These are phyloP conservation scores for Pheucticus melanocephalus DNA, from an alignment of 2,113 vertebrate genomes.

Conservation along the genomic window DNA sequence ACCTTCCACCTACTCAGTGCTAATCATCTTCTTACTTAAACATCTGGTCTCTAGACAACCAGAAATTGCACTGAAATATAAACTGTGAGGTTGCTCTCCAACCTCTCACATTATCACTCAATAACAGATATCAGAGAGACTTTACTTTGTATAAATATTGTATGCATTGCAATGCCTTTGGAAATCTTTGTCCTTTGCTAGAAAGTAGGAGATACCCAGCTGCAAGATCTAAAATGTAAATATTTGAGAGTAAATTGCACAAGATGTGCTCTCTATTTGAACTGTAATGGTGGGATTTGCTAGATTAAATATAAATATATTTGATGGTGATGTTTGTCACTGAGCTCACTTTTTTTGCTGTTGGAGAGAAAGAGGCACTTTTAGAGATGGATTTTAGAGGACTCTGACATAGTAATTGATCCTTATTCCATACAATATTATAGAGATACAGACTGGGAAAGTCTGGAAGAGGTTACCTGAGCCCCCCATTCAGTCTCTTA, in stretches of 20 bases:
- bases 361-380: neutral
- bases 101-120: constrained; percentile 39
- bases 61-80: constrained; percentile 1
- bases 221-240: neutral
- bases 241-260: neutral
- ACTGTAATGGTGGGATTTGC: neutral
- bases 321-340: neutral
- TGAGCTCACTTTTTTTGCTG: neutral
- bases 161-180: neutral
- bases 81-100: constrained; percentile 15
- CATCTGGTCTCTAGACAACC: neutral
- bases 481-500: neutral
- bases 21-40: constrained; percentile 12
- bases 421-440: neutral
- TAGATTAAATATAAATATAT: neutral
- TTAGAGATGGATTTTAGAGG: neutral
- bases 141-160: constrained; percentile 18
- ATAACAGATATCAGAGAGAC: neutral
- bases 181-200: neutral
- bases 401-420: neutral
- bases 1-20: neutral
- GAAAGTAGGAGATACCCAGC: neutral
- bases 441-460: neutral
- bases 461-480: neutral
- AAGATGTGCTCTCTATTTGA: neutral